A percentile compares a stretch with the other conserved stretches of the same genome.
These are phyloP conservation scores for Apolygus lucorum DNA, from an alignment of 1,140 invertebrate genomes.

Conservation along the genomic window DNA sequence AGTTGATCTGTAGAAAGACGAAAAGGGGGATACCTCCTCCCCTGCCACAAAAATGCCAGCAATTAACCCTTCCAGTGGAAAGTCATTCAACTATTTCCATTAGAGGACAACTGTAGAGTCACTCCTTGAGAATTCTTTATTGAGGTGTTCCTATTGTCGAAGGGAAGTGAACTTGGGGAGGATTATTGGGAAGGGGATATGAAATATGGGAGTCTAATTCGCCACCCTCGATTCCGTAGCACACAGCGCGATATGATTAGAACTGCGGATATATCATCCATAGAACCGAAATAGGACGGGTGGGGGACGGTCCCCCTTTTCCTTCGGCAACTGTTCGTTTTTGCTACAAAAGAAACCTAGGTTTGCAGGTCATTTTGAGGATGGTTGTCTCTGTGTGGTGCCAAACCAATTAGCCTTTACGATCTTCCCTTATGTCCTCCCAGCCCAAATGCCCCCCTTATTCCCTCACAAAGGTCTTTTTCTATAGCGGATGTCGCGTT, in stretches of 20 bases:
- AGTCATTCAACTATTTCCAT: constrained; percentile 21
- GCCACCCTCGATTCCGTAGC: background rate
- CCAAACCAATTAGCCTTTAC: constrained; percentile 13
- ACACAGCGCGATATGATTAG: constrained; percentile 13
- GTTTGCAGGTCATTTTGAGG: constrained; percentile 17
- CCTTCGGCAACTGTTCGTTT: constrained; percentile 11
- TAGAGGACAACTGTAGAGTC: constrained; percentile 22
- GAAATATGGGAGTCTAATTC: constrained; percentile 22
- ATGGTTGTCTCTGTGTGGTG: background rate
- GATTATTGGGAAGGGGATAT: constrained; percentile 15
- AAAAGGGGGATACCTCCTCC: background rate
- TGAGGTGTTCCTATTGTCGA: constrained; percentile 17
- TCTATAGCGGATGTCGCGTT: no score
- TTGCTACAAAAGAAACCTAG: constrained; percentile 18
- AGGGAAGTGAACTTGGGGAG: background rate
- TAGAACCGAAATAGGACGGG: no score
- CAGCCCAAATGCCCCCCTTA: no score
- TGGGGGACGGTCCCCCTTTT: background rate
- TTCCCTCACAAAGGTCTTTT: background rate
- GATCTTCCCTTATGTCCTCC: background rate
- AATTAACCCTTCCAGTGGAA: constrained; percentile 17
- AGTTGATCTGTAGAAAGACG: background rate
- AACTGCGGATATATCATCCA: constrained; percentile 12
- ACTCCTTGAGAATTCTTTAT: constrained; percentile 23
- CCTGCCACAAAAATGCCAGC: constrained; percentile 18